phyloP scores from a whole-genome alignment of 2,113 vertebrate species.

The Aegypius monachus region DNA sequence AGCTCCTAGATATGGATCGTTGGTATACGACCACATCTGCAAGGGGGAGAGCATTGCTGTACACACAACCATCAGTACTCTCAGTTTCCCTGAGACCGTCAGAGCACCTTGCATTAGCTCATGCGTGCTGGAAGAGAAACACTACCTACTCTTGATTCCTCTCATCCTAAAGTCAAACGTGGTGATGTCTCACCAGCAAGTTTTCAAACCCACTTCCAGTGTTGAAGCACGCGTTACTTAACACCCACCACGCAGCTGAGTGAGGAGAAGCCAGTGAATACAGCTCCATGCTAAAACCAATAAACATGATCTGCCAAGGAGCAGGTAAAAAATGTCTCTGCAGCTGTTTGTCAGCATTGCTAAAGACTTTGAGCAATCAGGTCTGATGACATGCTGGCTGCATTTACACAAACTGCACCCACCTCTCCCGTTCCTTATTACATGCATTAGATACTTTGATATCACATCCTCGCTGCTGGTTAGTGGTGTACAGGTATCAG shows the following conservation, averaged over 20 bases:
- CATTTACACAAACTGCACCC: neutral
- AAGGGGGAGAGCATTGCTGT: neutral
- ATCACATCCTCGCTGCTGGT: neutral
- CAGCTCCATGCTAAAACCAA: neutral
- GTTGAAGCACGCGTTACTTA: accelerated
- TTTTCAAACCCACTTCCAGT: neutral
- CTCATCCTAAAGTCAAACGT: neutral
- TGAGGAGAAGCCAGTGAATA: neutral
- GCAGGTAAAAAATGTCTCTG: neutral
- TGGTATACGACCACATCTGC: neutral
- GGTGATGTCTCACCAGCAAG: neutral
- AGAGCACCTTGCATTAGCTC: neutral
- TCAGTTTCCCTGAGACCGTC: neutral
- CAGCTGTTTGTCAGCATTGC: neutral
- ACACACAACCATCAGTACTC: neutral
- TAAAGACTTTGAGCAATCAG: neutral
- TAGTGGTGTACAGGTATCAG: neutral
- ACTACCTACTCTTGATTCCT: neutral
- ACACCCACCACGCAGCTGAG: neutral
- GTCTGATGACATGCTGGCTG: neutral
- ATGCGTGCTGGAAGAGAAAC: neutral
- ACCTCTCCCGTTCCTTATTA: neutral
- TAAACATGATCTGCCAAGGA: neutral
- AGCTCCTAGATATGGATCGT: neutral
- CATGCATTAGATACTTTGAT: accelerated